Evolutionary conservation across 2,797 vertebrate genomes (phyloP).

Genomic region (Bufotes viridis): DNA sequence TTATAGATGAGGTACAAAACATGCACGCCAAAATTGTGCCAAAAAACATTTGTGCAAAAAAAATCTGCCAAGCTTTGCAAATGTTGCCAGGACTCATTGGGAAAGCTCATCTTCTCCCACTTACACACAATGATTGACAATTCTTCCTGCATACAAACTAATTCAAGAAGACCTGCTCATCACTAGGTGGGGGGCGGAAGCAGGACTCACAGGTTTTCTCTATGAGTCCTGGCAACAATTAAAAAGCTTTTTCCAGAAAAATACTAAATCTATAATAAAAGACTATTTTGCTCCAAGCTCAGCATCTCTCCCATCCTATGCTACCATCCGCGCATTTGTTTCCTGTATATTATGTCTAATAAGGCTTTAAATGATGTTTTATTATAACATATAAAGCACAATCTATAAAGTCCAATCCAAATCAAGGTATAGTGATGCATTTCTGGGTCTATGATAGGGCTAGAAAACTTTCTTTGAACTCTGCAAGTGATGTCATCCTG

Average conservation of each 20-base stretch:
- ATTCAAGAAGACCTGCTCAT: neutral
- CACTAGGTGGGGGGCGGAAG: neutral
- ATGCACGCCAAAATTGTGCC: no score
- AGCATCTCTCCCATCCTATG: neutral
- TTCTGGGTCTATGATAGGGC: neutral
- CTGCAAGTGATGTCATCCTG: neutral
- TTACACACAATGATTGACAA: no score
- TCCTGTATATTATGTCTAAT: neutral
- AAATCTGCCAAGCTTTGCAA: no score
- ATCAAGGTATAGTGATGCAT: neutral
- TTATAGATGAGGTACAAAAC: no score
- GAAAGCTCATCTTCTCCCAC: no score
- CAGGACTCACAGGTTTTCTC: no score
- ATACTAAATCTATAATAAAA: neutral
- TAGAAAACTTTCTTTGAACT: conserved; percentile 3
- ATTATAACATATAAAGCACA: neutral
- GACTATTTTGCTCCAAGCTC: neutral
- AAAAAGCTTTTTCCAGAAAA: neutral
- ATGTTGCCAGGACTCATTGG: no score
- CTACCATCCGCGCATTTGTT: neutral
- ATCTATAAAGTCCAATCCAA: neutral
- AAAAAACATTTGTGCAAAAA: no score
- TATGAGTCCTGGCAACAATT: neutral
- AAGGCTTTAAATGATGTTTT: neutral
- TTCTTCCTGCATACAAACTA: no score